Evolutionary conservation across 2,797 vertebrate genomes (phyloP), one percentile per base, ranked within the genome.

Genomic region (Clarias laeviceps): DNA sequence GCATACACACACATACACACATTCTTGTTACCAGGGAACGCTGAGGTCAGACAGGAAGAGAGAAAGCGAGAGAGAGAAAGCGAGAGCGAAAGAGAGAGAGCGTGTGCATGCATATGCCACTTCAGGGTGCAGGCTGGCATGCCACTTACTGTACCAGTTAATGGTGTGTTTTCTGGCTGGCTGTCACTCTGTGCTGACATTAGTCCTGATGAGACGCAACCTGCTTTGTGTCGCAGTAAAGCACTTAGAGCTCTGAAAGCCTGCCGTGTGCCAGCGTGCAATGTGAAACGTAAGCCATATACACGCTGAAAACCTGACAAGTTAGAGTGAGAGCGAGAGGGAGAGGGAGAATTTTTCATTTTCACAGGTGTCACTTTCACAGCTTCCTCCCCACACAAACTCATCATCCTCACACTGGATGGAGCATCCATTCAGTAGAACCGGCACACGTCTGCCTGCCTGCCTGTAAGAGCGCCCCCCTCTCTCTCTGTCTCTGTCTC

Each of bases 301-400:
- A 72, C 37, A 34, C 56, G 56, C 54, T 37, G 79, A 82, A 86
- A 68, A 57, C 56, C 64, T 86, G 85, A 86, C 82, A 80, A 82
- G 87, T 87, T 88, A 73, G 82, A 80, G 82, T 85, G 80, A 82
- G 86, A 82, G 80, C 69, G 73, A 82, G 62, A 77, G 82, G 32
- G 66, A n/a, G 64, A 24, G 82, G 15, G 22, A 27, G 50, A 74
- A 80, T 83, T 80, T 74, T 40, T 74, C 78, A 78, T 84, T 77
- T 84, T 85, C 83, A 82, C 88, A 87, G 84, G 84, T 89, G 86
- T 89, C 88, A 89, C 82, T 85, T 90, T 90, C 87, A 84, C 76
- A 74, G 85, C 37, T 77, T 82, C 66, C 77, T 88, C 72, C 20
- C 27, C 57, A 34, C 80, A 86, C 68, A 82, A 86, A 34, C 86